Percentiles rank a stretch among this genome's conserved stretches.
phyloP scores from a whole-genome alignment of 2,888 invertebrate genomes.

The Chloroclystis v-ata region DNA sequence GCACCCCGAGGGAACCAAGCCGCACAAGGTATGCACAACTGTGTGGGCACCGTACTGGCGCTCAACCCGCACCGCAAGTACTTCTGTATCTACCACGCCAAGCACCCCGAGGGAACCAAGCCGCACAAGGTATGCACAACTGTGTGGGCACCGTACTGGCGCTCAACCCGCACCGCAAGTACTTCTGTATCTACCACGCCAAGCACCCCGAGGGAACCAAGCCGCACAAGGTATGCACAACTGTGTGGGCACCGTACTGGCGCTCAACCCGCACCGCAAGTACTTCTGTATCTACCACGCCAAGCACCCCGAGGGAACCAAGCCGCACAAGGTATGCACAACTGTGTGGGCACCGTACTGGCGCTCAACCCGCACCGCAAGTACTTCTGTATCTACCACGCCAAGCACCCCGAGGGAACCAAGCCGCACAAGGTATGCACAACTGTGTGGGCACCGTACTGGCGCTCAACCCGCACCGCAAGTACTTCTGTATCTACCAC shows the following conservation, averaged over 20 bases:
- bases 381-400: no score
- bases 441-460: no score
- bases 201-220: slow-evolving; percentile 90
- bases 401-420: no score
- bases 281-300: slow-evolving; percentile 99
- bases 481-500: no score
- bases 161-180: slow-evolving; percentile 73
- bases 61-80: slow-evolving; percentile 79
- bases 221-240: slow-evolving; percentile 78
- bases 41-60: no score
- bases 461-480: no score
- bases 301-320: slow-evolving; percentile 90
- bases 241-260: no score
- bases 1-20: slow-evolving; percentile 88
- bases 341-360: no score
- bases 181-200: slow-evolving; percentile 99
- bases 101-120: slow-evolving; percentile 88
- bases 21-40: slow-evolving; percentile 77
- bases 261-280: slow-evolving; percentile 60
- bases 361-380: no score
- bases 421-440: no score
- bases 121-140: slow-evolving; percentile 78
- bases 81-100: slow-evolving; percentile 99
- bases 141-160: no score
- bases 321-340: slow-evolving; percentile 83